A percentile compares a stretch with the other conserved stretches of the same genome.
Evolutionary conservation across 2,888 invertebrate genomes (phyloP).

Genomic region (Nomada fucata): DNA sequence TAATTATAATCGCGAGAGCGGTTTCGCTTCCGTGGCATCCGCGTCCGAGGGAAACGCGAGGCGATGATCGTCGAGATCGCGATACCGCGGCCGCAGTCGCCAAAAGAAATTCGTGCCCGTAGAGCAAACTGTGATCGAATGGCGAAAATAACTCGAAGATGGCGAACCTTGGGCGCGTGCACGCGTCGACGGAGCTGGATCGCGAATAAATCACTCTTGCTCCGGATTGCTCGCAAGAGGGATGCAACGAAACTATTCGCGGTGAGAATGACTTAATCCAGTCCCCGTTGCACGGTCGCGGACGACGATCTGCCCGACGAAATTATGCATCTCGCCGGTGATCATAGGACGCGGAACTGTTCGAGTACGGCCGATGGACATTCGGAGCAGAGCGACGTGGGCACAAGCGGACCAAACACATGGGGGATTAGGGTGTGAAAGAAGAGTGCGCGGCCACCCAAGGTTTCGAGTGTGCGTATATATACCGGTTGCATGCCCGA

Average conservation of each 20-base stretch:
- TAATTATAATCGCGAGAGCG: conserved; percentile 46
- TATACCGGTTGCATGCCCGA: no score
- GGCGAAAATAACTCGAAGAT: conserved; percentile 28
- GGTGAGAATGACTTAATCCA: conserved; percentile 22
- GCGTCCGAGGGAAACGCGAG: neutral
- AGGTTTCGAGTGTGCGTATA: no score
- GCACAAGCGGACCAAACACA: no score
- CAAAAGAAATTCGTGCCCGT: conserved; percentile 35
- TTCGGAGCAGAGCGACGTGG: no score
- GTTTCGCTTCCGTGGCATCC: conserved; percentile 3
- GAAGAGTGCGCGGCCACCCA: no score
- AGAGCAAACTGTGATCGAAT: conserved; percentile 42
- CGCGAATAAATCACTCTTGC: no score
- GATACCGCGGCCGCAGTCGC: neutral
- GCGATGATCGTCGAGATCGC: neutral
- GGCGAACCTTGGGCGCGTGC: no score
- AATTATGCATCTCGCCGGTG: neutral
- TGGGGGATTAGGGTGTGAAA: no score
- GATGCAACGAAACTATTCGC: conserved; percentile 9
- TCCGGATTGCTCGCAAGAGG: no score
- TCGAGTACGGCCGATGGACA: no score
- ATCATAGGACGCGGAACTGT: neutral
- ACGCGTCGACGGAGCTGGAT: no score
- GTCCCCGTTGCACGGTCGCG: conserved; percentile 5
- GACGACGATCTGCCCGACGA: conserved; percentile 1